phyloP scores from a whole-genome alignment of 1,140 invertebrate species.

The Pseudobourletiella spinata region DNA sequence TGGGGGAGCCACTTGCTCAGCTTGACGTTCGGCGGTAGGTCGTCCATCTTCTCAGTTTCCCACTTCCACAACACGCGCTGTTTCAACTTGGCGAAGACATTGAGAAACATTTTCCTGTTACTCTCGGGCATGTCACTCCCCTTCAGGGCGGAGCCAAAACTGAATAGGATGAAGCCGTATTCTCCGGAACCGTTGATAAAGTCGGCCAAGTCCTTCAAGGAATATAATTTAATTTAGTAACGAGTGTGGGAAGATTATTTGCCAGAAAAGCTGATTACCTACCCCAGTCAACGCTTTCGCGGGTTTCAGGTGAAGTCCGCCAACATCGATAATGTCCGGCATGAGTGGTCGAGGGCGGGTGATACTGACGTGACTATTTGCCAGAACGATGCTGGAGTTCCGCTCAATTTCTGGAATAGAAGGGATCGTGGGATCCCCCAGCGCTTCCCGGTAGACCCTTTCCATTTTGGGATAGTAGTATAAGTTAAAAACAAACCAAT shows the following conservation, averaged over 20 bases:
- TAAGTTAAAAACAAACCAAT: not conserved
- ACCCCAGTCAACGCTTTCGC: slow-evolving; percentile 42
- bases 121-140: slow-evolving; percentile 50
- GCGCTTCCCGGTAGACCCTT: not conserved
- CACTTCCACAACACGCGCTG: slow-evolving; percentile 41
- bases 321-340: no score
- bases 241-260: not conserved
- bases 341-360: not conserved
- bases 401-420: not conserved
- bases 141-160: slow-evolving; percentile 58
- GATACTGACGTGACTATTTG: not conserved
- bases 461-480: not conserved
- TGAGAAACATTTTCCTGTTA: slow-evolving; percentile 35
- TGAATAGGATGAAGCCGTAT: slow-evolving; percentile 60
- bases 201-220: slow-evolving; percentile 24
- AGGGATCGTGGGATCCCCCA: not conserved
- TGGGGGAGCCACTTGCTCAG: slow-evolving; percentile 59
- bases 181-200: slow-evolving; percentile 39
- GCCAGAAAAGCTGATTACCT: not conserved
- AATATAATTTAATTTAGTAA: not conserved
- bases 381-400: not conserved
- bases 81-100: slow-evolving; percentile 37
- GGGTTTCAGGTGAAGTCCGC: slow-evolving; percentile 34
- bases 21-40: slow-evolving; percentile 56
- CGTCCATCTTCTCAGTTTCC: slow-evolving; percentile 36